Conservation (phyloP, 2,113 vertebrate species). For the Zosterops borbonicus region DNA sequence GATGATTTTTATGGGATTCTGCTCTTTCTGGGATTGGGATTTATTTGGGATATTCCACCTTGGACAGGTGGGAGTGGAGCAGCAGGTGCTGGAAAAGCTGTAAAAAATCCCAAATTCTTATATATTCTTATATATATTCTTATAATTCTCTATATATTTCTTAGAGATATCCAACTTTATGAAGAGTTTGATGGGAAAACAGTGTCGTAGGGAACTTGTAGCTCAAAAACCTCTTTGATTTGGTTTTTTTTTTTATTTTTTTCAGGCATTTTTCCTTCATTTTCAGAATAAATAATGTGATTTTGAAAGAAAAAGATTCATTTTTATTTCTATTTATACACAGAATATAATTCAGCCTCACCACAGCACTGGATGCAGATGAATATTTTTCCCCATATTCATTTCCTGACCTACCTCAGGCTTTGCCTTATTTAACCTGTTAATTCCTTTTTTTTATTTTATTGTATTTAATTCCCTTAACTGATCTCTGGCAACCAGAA, state of each 20-base stretch:
- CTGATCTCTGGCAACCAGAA: neutral
- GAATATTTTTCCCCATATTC: neutral
- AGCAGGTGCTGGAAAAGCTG: neutral
- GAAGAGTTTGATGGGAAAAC: neutral
- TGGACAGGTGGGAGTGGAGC: neutral
- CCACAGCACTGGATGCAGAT: neutral
- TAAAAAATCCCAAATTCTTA: neutral
- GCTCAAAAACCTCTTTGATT: neutral
- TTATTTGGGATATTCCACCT: neutral
- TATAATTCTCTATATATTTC: neutral
- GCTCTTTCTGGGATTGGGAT: neutral
- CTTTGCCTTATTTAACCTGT: neutral
- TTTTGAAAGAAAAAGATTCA: neutral
- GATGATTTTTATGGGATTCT: no score
- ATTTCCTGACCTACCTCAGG: neutral
- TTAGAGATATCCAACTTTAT: no score
- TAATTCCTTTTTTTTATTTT: neutral
- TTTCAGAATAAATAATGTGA: neutral
- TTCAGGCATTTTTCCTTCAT: neutral
- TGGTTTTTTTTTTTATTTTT: fast-evolving
- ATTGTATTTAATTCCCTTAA: neutral
- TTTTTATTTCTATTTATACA: neutral
- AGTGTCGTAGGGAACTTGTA: neutral
- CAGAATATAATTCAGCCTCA: neutral
- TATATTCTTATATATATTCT: no score